Evolutionary conservation across 1,140 invertebrate genomes (phyloP), one percentile per base, ranked within the genome.

Genomic region (Pygmarrhopalites habei): DNA sequence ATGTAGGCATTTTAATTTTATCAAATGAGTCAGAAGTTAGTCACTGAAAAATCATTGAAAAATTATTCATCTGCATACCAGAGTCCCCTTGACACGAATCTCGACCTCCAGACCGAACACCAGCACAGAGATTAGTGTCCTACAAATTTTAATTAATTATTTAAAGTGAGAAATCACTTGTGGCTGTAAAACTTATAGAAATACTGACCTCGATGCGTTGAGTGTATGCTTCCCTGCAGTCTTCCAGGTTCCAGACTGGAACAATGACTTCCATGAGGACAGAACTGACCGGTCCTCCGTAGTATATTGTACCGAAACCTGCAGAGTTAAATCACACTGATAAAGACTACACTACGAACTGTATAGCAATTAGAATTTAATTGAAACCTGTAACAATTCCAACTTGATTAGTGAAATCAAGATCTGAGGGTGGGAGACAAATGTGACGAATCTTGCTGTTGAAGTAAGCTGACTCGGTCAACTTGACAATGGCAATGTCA

Each of bases 371-470:
- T 49, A 15, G 7, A 21, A 49, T 49, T 73, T 77, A 78, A n/a
- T n/a, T n/a, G n/a, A n/a, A n/a, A 80, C 85, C 87, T 47, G 85
- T 86, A 19, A 91, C 85, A 51, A 85, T 80, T 7, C 79, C 86
- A 32, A 77, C 82, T 72, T 83, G 79, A 25, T 86, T 83, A 17
- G 82, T 82, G 69, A 83, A 83, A 21, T 77, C 74, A 46, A 79
- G 73, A 2, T 64, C 81, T 0, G 79, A 62, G 0, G 85, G 85
- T 10, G 90, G 90, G 23, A 92, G 77, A 73, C 90, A 93, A 46
- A 92, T 84, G 0, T 88, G 89, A 82, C 88, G 87, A 25, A 92
- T 87, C 71, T 89, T 88, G 1, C 80, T 82, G 65, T 86, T 85
- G 72, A 89, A 90, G 2, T 80, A 76, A 0, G 86, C 85, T 0